phyloP scores from a whole-genome alignment of 1,140 invertebrate species.

The Microplitis mediator region DNA sequence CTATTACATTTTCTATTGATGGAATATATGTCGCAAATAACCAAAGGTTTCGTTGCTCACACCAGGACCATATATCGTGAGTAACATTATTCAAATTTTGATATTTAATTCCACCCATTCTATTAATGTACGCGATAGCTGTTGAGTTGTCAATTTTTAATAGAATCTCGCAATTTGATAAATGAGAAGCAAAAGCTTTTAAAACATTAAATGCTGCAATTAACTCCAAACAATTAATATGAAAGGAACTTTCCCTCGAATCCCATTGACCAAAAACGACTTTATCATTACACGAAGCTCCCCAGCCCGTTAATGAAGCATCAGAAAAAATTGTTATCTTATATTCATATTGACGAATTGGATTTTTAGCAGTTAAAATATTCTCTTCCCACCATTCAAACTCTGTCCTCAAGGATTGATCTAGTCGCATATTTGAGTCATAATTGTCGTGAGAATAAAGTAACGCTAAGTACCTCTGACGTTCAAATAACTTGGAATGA shows the following conservation, averaged over 20 bases:
- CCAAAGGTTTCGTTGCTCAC: conserved; percentile 29
- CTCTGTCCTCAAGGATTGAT: not conserved
- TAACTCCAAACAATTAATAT: not conserved
- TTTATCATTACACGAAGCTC: not conserved
- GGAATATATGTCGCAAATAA: conserved; percentile 28
- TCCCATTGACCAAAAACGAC: not conserved
- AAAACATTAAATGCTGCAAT: not conserved
- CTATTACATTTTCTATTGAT: conserved; percentile 19
- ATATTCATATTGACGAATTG: not conserved
- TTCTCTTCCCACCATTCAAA: not conserved
- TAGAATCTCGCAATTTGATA: not conserved
- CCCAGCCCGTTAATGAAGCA: not conserved
- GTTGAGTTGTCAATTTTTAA: not conserved
- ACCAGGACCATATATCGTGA: conserved; percentile 30
- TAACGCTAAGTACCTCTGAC: not conserved
- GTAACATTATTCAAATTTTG: conserved; percentile 8
- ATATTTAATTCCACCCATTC: not conserved
- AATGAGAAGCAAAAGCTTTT: not conserved
- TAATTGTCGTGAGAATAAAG: not conserved
- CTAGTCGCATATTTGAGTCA: not conserved
- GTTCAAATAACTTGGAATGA: not conserved
- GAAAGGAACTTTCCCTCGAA: not conserved
- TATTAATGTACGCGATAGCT: not conserved
- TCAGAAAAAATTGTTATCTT: not conserved
- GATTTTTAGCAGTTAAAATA: not conserved